These are phyloP conservation scores for Mesocricetus auratus DNA, from an alignment of 2,113 vertebrate species.

Conservation along the genomic window DNA sequence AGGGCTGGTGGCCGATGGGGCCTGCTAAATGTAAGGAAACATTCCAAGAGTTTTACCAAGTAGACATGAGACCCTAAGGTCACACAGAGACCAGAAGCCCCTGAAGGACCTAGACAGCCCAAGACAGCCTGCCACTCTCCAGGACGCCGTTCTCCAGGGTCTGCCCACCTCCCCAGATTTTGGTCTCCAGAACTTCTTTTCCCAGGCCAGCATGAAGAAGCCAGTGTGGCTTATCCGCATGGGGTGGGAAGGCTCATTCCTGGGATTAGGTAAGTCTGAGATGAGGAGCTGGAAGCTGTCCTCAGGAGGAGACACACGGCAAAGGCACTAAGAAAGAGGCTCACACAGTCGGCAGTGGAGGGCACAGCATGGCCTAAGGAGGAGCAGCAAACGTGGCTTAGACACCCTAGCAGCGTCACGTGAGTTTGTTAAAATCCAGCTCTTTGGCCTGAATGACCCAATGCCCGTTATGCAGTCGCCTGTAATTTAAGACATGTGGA, in stretches of 20 bases:
- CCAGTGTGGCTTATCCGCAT: background rate
- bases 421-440: background rate
- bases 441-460: background rate
- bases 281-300: too few species aligned
- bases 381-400: background rate
- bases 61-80: background rate
- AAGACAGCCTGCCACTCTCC: background rate
- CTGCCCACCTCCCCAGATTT: background rate
- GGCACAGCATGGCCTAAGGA: background rate
- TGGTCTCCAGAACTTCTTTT: background rate
- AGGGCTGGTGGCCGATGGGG: background rate
- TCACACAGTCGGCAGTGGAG: background rate
- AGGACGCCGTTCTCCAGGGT: background rate
- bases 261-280: background rate
- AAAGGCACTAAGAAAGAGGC: background rate
- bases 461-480: background rate
- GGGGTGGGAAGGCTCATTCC: background rate
- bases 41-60: background rate
- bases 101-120: background rate
- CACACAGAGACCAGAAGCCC: background rate
- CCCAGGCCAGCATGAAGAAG: background rate
- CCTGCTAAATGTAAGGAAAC: background rate
- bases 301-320: background rate
- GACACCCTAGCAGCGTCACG: background rate
- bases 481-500: background rate